Evolutionary conservation across 1,140 invertebrate genomes (phyloP), one percentile per base, ranked within the genome.

Genomic region (Manduca sexta): DNA sequence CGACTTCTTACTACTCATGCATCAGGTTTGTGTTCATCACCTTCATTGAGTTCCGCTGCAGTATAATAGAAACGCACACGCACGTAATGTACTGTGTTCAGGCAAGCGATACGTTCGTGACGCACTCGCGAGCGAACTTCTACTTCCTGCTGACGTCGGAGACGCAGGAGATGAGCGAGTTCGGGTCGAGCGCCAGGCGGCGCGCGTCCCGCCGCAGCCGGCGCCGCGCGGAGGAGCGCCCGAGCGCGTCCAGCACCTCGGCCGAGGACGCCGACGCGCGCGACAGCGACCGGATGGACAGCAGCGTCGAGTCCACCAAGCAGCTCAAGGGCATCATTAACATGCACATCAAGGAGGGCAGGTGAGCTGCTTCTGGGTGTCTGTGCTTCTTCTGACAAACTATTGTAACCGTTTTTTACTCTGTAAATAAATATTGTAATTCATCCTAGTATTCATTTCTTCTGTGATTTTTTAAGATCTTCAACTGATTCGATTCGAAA

Each of bases 1-100:
- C n/a, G 90, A 94, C 77, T 93, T 92, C 64, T 71, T 94, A 11
- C 72, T 94, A n/a, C 82, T 93, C 14, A 89, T 92, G 54, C 93
- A 94, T 69, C 89, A 91, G 65, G 84, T 86, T n/a, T n/a, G n/a
- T n/a, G n/a, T n/a, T n/a, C n/a, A n/a, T n/a, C n/a, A n/a, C n/a
- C n/a, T n/a, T n/a, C n/a, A 3, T 34, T 13, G 14, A 11, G 5
- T 10, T n/a, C 0, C n/a, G 5, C 1, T 35, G 5, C 33, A 35
- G 14, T 29, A 29, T 18, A 30, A 30, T 38, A 16, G 18, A 46
- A 12, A 7, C 21, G 33, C 18, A 15, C 34, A n/a, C 29, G 13
- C 11, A 21, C 0, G 7, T 30, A 17, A 13, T 17, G 14, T 35
- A 10, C 13, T 3, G 35, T 54, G 34, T 39, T 2, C 60, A 87